A percentile compares a stretch with the other conserved stretches of the same genome.
These are phyloP conservation scores for Chironomus riparius DNA, from an alignment of 2,888 invertebrate species.

Conservation along the genomic window DNA sequence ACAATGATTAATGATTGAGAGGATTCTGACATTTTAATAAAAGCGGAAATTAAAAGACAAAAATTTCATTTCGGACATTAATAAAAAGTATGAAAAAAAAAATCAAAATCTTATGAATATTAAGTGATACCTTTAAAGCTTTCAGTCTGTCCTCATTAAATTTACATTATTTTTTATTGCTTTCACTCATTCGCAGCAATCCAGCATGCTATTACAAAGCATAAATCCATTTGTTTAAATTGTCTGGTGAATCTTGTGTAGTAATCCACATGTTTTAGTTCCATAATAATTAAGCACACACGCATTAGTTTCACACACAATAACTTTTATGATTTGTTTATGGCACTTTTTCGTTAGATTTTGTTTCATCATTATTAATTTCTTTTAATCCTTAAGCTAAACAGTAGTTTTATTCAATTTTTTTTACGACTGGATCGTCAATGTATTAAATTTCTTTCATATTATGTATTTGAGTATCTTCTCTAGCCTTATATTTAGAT, in stretches of 20 bases:
- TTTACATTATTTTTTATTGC: too few relatives aligned
- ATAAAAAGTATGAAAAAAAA: neutral
- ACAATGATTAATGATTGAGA: neutral
- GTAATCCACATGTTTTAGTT: neutral
- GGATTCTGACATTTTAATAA: neutral
- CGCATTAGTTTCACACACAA: neutral
- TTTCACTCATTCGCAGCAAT: too few relatives aligned
- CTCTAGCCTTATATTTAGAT: neutral
- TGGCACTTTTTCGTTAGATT: constrained; percentile 16
- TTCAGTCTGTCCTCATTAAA: neutral
- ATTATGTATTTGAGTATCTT: neutral
- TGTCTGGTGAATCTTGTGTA: too few relatives aligned
- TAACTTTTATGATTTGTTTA: neutral
- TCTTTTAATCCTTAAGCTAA: neutral
- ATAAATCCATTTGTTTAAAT: too few relatives aligned
- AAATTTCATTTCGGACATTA: neutral
- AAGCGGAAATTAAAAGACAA: constrained; percentile 3
- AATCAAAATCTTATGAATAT: too few relatives aligned
- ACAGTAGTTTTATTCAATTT: neutral
- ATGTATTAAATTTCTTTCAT: neutral
- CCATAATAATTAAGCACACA: neutral
- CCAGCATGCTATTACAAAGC: too few relatives aligned
- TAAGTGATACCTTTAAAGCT: neutral
- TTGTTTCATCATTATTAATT: neutral
- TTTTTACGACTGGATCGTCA: neutral